Base-by-base conservation (phyloP, 35 echinoderm and acorn worm genomes). In the Heliocidaris erythrogramma region DNA sequence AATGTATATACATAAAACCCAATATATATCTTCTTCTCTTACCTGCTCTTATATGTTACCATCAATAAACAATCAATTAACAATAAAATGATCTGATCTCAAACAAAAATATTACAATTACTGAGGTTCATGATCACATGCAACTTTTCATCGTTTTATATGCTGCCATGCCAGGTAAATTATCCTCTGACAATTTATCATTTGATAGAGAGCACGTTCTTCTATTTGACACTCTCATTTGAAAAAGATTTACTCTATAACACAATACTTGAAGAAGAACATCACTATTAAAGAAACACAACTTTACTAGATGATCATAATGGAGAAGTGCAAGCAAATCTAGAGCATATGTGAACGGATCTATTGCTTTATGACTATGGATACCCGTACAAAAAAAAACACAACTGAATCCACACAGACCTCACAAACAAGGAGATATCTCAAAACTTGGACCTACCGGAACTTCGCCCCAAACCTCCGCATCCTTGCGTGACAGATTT, bases 401-500 rank as follows among this genome's bases (percentile, higher is more conserved):
- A 78, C 65, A 78, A 78, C 65, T 6, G n/a, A 78, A 5, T 78
- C 65, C 65, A 78, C 14, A 78, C 65, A 27, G 65, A 78, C 65
- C 27, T 24, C 18, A 78, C 65, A 18, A n/a, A 78, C 18, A 78
- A 8, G 7, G 27, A n/a, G 65, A 78, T 21, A 78, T 27, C 18
- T 78, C 14, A 78, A 17, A 78, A 78, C n/a, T 27, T 78, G 21
- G 24, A 98, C 97, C 95, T 98, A 98, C 97, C 97, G 97, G 97
- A 87, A 98, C 97, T 48, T 98, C 97, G 93, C 97, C 97, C 97
- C 96, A 97, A 95, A 96, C 85, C 91, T 98, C 97, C 21, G 97
- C 96, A 88, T 98, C 97, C 95, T 96, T 96, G 95, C 97, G 97
- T 29, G 97, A 94, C 86, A 98, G 96, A 94, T 69, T 96, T 98